Percentiles rank a stretch among this genome's conserved stretches.
Evolutionary conservation across 92 coral and sea anemone genomes (phyloP).

Genomic region (Epizoanthus rinbou): DNA sequence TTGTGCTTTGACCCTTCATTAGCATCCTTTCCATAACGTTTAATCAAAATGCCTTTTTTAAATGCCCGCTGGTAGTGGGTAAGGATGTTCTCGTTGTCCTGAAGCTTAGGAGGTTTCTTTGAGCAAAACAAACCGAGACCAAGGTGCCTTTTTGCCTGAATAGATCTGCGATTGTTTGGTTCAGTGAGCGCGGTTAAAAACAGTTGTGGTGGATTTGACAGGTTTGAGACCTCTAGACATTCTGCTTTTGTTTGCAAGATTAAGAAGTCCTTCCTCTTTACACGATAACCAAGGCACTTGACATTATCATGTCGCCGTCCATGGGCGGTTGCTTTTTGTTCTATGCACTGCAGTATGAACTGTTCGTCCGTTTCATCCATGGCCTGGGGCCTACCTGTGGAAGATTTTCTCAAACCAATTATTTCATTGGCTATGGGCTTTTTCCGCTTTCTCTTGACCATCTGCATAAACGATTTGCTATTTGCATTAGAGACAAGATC

Average conservation of each 20-base stretch:
- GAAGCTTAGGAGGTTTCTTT: constrained; percentile 45
- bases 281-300: neutral
- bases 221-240: constrained; percentile 8
- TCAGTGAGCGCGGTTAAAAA: constrained; percentile 24
- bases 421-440: constrained; percentile 11
- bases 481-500: neutral
- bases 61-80: constrained; percentile 39
- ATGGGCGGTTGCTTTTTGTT: constrained; percentile 35
- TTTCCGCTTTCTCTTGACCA: constrained; percentile 21
- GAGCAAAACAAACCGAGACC: constrained; percentile 42
- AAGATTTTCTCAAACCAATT: constrained; percentile 30
- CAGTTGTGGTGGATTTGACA: constrained; percentile 29
- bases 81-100: constrained; percentile 39
- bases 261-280: constrained; percentile 17
- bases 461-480: constrained; percentile 18
- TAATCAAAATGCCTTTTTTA: constrained; percentile 21
- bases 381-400: constrained; percentile 13
- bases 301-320: constrained; percentile 34
- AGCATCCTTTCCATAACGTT: neutral
- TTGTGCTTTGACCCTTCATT: constrained; percentile 8
- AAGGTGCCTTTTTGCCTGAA: constrained; percentile 39
- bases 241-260: constrained; percentile 16
- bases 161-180: constrained; percentile 24
- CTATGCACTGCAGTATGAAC: constrained; percentile 25
- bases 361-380: constrained; percentile 33